Percentiles rank a stretch among this genome's conserved stretches.
phyloP scores from a whole-genome alignment of 2,888 invertebrate species.

The Drosophila paramelanica region DNA sequence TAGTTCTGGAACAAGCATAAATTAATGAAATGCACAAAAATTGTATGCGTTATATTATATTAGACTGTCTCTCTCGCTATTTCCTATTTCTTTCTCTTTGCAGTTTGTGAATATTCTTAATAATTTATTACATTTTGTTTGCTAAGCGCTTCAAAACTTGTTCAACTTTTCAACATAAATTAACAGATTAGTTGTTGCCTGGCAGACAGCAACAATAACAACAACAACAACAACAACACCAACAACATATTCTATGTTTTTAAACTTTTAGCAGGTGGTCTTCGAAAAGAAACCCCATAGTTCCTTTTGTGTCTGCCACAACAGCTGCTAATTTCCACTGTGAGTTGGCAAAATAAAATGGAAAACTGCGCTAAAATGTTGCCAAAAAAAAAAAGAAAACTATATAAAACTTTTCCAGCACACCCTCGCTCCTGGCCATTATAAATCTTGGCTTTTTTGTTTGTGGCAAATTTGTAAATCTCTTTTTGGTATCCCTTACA shows the following conservation, averaged over 20 bases:
- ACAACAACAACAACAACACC: slow-evolving; percentile 23
- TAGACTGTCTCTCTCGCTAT: not conserved
- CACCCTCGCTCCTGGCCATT: slow-evolving; percentile 40
- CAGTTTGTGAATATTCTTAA: slow-evolving; percentile 66
- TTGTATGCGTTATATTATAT: slow-evolving; percentile 18
- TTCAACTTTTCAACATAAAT: slow-evolving; percentile 76
- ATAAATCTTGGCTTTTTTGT: slow-evolving; percentile 59
- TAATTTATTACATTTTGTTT: slow-evolving; percentile 78
- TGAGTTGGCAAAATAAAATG: slow-evolving; percentile 22
- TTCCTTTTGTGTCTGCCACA: slow-evolving; percentile 34
- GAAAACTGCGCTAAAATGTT: slow-evolving; percentile 35
- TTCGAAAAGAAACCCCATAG: slow-evolving; percentile 17
- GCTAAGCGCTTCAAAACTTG: slow-evolving; percentile 71
- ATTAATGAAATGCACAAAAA: slow-evolving; percentile 71
- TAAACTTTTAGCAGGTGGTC: slow-evolving; percentile 54
- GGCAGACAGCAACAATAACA: slow-evolving; percentile 21
- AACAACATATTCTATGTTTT: slow-evolving; percentile 14
- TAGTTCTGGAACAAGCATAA: slow-evolving; percentile 29
- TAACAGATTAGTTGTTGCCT: slow-evolving; percentile 69
- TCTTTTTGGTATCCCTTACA: slow-evolving; percentile 31
- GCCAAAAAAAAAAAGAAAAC: slow-evolving; percentile 20
- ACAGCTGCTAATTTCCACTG: slow-evolving; percentile 50
- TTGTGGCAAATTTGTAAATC: slow-evolving; percentile 63
- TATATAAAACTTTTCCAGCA: slow-evolving; percentile 34
- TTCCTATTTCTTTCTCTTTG: slow-evolving; percentile 12